A percentile compares a stretch with the other conserved stretches of the same genome.
These are phyloP conservation scores for Parnassius smintheus DNA, from an alignment of 2,888 invertebrate genomes.

Conservation along the genomic window DNA sequence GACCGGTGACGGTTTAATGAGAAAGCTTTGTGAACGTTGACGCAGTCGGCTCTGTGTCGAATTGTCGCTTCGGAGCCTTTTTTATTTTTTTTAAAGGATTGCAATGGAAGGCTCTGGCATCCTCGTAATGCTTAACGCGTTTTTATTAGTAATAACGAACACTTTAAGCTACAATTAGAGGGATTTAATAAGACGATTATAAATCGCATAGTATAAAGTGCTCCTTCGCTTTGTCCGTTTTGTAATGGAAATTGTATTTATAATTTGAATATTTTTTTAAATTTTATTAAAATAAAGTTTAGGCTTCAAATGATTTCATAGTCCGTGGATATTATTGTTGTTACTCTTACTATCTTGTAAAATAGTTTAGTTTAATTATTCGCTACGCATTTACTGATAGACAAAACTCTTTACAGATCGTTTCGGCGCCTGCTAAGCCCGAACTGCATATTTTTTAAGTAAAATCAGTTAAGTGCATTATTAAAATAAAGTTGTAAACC, in stretches of 20 bases:
- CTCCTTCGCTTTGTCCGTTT: background rate
- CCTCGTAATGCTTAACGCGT: constrained; percentile 30
- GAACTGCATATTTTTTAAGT: too few relatives aligned
- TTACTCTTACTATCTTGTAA: too few relatives aligned
- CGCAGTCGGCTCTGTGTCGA: constrained; percentile 73
- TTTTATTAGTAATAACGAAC: constrained; percentile 26
- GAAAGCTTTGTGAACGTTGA: constrained; percentile 74
- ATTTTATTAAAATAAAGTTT: background rate
- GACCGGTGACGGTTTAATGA: constrained; percentile 76
- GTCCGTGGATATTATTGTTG: too few relatives aligned
- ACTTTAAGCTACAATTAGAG: constrained; percentile 21
- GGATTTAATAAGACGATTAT: constrained; percentile 4
- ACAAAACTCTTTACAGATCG: too few relatives aligned
- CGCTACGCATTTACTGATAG: too few relatives aligned
- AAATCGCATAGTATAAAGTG: background rate
- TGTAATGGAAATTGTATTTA: too few relatives aligned
- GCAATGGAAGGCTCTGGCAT: constrained; percentile 38
- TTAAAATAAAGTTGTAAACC: too few relatives aligned
- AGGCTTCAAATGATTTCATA: too few relatives aligned
- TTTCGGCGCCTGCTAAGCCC: too few relatives aligned
- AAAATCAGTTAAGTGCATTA: too few relatives aligned
- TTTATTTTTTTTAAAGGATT: constrained; percentile 58
- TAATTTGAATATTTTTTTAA: background rate
- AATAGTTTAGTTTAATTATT: too few relatives aligned
- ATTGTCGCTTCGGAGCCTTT: constrained; percentile 60